Conservation (phyloP, 2,888 invertebrate genomes). For the Liopterus haemorrhoidalis region DNA sequence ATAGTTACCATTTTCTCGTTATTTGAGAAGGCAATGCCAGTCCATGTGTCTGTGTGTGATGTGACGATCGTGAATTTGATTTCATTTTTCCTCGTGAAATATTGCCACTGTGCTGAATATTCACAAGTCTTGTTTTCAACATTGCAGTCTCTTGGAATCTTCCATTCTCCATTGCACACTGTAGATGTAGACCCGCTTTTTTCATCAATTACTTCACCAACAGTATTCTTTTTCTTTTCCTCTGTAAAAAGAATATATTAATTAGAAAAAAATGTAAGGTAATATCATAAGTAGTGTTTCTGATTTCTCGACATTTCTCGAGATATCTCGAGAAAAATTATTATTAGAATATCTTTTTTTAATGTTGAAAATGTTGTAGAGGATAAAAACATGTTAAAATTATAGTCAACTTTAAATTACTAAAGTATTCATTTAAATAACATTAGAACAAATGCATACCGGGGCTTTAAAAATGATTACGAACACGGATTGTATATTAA, state of each 20-base stretch:
- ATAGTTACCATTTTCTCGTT: conserved; percentile 71
- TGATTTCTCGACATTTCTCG: too few species aligned
- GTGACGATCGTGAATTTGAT: conserved; percentile 76
- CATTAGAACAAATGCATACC: too few species aligned
- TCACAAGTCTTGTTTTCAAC: conserved; percentile 63
- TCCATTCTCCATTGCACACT: conserved; percentile 74
- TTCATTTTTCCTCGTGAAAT: conserved; percentile 62
- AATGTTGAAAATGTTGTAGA: too few species aligned
- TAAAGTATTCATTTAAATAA: too few species aligned
- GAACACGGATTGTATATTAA: too few species aligned
- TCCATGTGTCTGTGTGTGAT: conserved; percentile 74
- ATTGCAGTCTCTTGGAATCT: conserved; percentile 64
- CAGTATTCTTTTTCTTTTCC: conserved; percentile 44
- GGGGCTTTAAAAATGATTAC: too few species aligned
- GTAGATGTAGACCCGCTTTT: conserved; percentile 45
- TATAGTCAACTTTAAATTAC: too few species aligned
- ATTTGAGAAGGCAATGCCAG: conserved; percentile 83
- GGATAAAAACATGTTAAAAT: too few species aligned
- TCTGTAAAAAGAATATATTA: conserved; percentile 48
- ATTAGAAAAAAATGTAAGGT: too few species aligned
- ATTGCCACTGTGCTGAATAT: conserved; percentile 76
- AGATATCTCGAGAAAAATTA: too few species aligned
- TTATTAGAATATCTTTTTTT: too few species aligned
- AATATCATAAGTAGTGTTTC: too few species aligned
- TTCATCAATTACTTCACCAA: conserved; percentile 42